phyloP scores from a whole-genome alignment of 2,797 vertebrate genomes.

The Myoxocephalus aenaeus region DNA sequence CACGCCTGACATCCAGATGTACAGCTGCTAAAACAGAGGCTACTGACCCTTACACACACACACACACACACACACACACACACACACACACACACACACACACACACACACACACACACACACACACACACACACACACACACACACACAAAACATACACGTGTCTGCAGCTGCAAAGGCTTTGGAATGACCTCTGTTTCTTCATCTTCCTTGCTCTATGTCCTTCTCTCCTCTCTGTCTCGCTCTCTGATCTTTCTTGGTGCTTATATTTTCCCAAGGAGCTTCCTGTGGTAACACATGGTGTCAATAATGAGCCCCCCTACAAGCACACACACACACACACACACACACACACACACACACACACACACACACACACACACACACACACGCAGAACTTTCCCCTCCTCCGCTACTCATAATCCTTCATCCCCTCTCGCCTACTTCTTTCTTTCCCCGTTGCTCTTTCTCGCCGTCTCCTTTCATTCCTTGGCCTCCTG shows the following conservation, averaged over 20 bases:
- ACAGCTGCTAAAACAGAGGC: constrained; percentile 63
- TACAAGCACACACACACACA: constrained; percentile 6
- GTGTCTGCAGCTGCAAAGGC: constrained; percentile 68
- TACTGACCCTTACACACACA: constrained; percentile 49
- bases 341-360: constrained; percentile 30
- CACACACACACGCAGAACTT: constrained; percentile 28
- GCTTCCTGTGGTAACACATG: constrained; percentile 82
- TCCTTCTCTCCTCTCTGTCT: constrained; percentile 47
- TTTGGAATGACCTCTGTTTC: constrained; percentile 57
- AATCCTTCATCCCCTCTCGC: constrained; percentile 49
- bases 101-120: constrained; percentile 1
- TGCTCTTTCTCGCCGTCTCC: constrained; percentile 29
- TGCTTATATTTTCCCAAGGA: constrained; percentile 73
- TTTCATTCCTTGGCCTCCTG: constrained; percentile 43
- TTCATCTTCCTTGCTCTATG: constrained; percentile 37
- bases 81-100: constrained; percentile 18
- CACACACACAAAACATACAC: neutral
- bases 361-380: constrained; percentile 28
- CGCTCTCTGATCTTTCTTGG: constrained; percentile 70
- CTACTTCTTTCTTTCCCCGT: constrained; percentile 37
- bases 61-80: constrained; percentile 12
- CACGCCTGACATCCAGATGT: constrained; percentile 67
- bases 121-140: neutral
- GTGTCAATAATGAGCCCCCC: constrained; percentile 77
- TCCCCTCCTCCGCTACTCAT: constrained; percentile 61